These are phyloP conservation scores for Rhyacophila evoluta DNA, from an alignment of 2,888 invertebrate species.

Conservation along the genomic window DNA sequence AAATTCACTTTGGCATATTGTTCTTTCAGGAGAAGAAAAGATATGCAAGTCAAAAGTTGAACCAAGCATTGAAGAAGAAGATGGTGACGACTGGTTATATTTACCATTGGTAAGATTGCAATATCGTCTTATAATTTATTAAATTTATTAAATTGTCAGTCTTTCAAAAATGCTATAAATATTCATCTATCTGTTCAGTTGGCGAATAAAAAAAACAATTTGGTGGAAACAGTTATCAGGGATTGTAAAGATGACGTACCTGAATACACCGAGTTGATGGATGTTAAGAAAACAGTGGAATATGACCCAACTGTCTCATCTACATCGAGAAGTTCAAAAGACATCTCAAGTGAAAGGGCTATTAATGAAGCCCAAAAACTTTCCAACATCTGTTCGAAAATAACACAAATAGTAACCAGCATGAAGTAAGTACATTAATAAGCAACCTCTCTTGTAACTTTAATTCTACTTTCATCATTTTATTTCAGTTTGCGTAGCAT, in stretches of 20 bases:
- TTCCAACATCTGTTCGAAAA: constrained; percentile 62
- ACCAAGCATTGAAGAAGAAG: background rate
- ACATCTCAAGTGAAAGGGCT: constrained; percentile 27
- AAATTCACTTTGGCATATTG: too few species aligned
- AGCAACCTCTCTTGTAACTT: too few species aligned
- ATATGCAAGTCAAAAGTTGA: background rate
- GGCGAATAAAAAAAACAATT: background rate
- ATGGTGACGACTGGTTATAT: background rate
- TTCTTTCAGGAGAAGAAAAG: background rate
- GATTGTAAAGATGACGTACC: background rate
- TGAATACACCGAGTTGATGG: background rate
- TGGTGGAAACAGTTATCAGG: background rate
- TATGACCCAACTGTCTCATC: background rate
- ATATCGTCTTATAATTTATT: background rate
- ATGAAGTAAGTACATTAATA: constrained; percentile 61
- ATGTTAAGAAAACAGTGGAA: background rate
- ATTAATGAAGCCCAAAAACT: constrained; percentile 59
- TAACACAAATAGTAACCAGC: constrained; percentile 60
- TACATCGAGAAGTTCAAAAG: background rate
- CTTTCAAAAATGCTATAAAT: background rate
- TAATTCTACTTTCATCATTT: too few species aligned
- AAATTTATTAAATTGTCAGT: background rate
- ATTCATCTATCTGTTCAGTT: background rate
- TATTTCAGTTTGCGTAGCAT: too few species aligned
- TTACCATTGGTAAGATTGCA: background rate